These are phyloP conservation scores for Cinclus mexicanus DNA, from an alignment of 2,113 vertebrate species.

Conservation along the genomic window DNA sequence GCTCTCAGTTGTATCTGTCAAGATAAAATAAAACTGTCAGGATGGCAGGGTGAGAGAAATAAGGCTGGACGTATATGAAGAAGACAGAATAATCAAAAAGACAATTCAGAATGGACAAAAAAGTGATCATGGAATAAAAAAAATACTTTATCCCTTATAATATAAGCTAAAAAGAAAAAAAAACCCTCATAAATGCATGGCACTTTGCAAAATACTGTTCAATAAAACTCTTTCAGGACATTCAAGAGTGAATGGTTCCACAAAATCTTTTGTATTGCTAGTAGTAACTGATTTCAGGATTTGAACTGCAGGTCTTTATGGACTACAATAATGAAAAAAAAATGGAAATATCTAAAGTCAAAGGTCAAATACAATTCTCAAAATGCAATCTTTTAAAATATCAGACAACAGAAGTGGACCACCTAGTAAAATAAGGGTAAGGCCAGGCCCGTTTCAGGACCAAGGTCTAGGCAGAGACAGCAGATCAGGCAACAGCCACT, in stretches of 20 bases:
- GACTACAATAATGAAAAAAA: background rate
- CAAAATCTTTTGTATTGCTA: background rate
- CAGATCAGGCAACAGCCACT: background rate
- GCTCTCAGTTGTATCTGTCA: background rate
- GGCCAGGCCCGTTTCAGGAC: background rate
- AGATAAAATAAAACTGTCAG: constrained; percentile 18
- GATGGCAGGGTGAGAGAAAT: background rate
- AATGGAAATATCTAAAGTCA: background rate
- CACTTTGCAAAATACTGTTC: background rate
- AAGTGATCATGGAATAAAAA: background rate
- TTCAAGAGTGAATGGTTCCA: background rate
- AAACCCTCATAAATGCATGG: background rate
- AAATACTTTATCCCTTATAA: background rate
- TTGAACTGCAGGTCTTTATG: background rate
- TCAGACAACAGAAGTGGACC: background rate
- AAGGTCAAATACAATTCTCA: background rate
- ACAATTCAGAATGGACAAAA: background rate
- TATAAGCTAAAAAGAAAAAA: background rate
- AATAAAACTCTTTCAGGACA: background rate
- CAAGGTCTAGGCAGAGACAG: background rate
- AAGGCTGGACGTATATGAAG: background rate
- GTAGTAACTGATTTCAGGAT: background rate
- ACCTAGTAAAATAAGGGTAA: background rate
- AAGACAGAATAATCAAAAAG: background rate
- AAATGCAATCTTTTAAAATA: background rate